Conservation (phyloP, 2,797 vertebrate species). For the Tokudaia tokunoshimensis region DNA sequence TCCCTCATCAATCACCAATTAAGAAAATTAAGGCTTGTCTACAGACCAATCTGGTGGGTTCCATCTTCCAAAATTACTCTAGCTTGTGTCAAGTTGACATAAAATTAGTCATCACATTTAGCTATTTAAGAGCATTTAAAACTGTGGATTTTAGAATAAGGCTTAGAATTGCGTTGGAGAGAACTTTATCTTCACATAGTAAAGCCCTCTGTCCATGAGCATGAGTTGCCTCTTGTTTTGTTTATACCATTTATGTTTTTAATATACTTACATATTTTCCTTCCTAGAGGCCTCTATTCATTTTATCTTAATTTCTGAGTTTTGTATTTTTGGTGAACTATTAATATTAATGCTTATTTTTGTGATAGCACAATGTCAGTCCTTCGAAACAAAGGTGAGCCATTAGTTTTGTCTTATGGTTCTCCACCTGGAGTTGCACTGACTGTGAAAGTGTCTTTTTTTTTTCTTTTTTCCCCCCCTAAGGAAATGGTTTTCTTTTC, state of each 20-base stretch:
- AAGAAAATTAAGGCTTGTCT: neutral
- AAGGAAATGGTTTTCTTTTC: too few relatives aligned
- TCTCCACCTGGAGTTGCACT: neutral
- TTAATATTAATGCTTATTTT: neutral
- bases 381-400: neutral
- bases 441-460: neutral
- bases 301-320: slow-evolving; percentile 10
- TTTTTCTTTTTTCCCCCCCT: too few relatives aligned
- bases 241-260: neutral
- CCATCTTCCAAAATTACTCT: neutral
- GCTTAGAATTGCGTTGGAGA: slow-evolving; percentile 15
- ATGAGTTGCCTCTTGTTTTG: neutral
- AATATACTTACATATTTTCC: neutral
- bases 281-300: neutral
- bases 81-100: neutral
- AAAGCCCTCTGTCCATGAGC: neutral
- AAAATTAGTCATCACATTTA: neutral
- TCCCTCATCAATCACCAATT: neutral
- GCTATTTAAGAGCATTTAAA: neutral
- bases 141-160: slow-evolving; percentile 33
- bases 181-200: neutral
- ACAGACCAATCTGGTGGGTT: neutral
- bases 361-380: neutral
- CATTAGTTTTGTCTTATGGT: neutral
- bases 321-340: slow-evolving; percentile 27